A percentile compares a stretch with the other conserved stretches of the same genome.
Conservation (phyloP, 2,888 invertebrate species). For the Pherbina coryleti region DNA sequence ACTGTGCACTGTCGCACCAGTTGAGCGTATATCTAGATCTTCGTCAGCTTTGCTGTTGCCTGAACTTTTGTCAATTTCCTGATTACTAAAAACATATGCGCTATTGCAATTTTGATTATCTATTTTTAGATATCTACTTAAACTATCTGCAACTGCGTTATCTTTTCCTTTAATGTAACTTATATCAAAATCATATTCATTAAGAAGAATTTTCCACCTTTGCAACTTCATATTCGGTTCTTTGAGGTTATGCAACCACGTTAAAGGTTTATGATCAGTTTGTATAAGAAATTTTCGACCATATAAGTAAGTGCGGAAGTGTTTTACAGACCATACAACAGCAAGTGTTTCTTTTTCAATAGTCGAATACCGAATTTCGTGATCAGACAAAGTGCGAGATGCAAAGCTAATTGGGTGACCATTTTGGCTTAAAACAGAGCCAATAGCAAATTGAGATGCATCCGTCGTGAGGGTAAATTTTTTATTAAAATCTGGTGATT, state of each 20-base stretch:
- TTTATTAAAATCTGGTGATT: conserved; percentile 39
- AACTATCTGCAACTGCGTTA: background rate
- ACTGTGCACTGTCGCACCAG: background rate
- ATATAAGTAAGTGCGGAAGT: too few relatives aligned
- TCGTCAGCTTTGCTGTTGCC: background rate
- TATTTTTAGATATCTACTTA: background rate
- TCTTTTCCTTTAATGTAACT: background rate
- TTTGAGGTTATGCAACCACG: background rate
- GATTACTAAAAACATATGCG: background rate
- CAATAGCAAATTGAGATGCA: conserved; percentile 48
- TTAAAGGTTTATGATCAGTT: background rate
- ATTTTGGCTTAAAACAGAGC: background rate
- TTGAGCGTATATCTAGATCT: background rate
- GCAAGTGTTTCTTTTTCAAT: background rate
- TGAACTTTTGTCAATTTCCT: too few relatives aligned
- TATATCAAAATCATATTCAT: background rate
- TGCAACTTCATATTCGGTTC: background rate
- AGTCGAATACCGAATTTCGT: conserved; percentile 50
- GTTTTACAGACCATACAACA: background rate
- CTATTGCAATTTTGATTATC: background rate
- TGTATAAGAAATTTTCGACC: background rate
- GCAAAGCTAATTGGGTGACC: conserved; percentile 51
- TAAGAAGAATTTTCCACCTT: too few relatives aligned
- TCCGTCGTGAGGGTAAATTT: conserved; percentile 1
- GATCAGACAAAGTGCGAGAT: conserved; percentile 49